Evolutionary conservation across 2,113 vertebrate species (phyloP), one percentile per base, ranked within the genome.

Genomic region (Rhinoderma darwinii): DNA sequence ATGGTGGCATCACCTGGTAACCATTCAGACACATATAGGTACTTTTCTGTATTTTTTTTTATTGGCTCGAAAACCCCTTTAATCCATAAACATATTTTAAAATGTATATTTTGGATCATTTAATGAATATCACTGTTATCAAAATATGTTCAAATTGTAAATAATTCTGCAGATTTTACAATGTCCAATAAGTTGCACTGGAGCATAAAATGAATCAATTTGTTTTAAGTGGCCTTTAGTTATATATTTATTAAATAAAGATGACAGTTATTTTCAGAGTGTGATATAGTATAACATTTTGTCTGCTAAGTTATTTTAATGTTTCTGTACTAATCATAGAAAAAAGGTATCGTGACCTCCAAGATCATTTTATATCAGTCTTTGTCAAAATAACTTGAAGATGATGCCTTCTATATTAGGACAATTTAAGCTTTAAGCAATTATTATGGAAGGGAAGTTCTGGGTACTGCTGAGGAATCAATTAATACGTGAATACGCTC

Each of bases 391-490:
- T 79, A 51, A 70, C 76, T 68, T 54, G 41, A 86, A 70, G 37
- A 79, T 51, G 43, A 86, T 66, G 70, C 61, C 75, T 68, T 54
- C 44, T 86, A 85, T 70, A 86, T 47, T 70, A 86, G 63, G 30
- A 79, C 74, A 86, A 79, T 85, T 84, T 56, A 74, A 54, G 68
- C 82, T 84, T 85, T 66, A 77, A 85, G 56, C 73, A 84, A 77
- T 84, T 66, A 86, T 86, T 86, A 50, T 86, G 75, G 84, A 68
- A 79, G 80, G 77, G 61, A 86, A 79, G 84, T 93, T 77, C 84
- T 77, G 56, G 73, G 61, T 47, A 85, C 27, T 77, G 74, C 84
- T 77, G 83, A 84, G 37, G 51, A 56, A 84, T 73, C 56, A 85
- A 85, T 85, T 85, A 85, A 85, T 77, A 85, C 77, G 56, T 77